These are phyloP conservation scores for Bombus waltoni DNA, from an alignment of 1,140 invertebrate species.

Conservation along the genomic window DNA sequence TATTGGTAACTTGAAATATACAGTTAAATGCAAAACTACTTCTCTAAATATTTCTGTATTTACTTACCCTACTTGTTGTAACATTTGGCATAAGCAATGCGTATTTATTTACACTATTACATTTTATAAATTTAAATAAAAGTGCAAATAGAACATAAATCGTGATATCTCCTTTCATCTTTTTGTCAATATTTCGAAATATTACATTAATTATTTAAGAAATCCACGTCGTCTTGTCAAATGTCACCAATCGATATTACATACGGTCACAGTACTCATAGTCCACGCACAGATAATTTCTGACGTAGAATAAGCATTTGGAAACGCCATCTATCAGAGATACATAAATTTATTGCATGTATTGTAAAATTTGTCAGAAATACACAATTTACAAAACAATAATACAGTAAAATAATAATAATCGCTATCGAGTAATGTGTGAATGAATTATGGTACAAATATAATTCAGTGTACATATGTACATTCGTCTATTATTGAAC, in stretches of 20 bases:
- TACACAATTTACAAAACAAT: background rate
- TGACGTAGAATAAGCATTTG: slow-evolving; percentile 38
- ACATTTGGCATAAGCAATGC: slow-evolving; percentile 89
- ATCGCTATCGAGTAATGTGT: background rate
- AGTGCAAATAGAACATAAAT: slow-evolving; percentile 51
- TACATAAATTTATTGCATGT: background rate
- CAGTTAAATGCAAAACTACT: background rate
- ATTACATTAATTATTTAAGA: background rate
- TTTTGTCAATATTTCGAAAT: background rate
- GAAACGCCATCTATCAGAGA: slow-evolving; percentile 32
- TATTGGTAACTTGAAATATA: background rate
- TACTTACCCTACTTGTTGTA: slow-evolving; percentile 86
- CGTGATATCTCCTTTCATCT: slow-evolving; percentile 47
- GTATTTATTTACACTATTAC: slow-evolving; percentile 80
- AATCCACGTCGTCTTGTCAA: slow-evolving; percentile 41
- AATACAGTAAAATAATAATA: background rate
- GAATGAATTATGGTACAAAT: background rate
- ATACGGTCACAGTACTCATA: background rate
- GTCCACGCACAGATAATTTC: background rate
- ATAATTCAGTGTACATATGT: background rate
- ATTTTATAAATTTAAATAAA: slow-evolving; percentile 62
- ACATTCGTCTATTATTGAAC: slow-evolving; percentile 1
- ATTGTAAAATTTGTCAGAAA: background rate
- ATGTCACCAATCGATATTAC: slow-evolving; percentile 55
- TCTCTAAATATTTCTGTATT: background rate